Evolutionary conservation across 2,888 invertebrate species (phyloP), one percentile per base, ranked within the genome.

Genomic region (Amiota communis): DNA sequence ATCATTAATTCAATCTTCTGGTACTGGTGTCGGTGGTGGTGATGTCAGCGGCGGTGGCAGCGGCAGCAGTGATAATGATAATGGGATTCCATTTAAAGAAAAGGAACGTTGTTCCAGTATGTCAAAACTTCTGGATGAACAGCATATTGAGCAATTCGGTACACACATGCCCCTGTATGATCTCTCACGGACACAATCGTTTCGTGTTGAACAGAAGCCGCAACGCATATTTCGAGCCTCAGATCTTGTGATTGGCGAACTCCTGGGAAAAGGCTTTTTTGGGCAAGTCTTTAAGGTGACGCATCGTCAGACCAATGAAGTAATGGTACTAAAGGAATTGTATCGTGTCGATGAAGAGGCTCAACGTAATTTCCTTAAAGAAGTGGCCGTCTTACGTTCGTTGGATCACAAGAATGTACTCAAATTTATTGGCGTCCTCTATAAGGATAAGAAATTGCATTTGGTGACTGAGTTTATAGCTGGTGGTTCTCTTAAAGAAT

Each of bases 301-400:
- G 0, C 97, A 98, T 87, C 93, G 95, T 70, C 94, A 95, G 80
- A 97, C 97, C 0, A 94, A 94, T 78, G 98, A 98, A 90, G 95
- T 97, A 63, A 98, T 98, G 97, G 98, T 98, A 80, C 92, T 98
- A 59, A 98, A 98, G 87, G 97, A 98, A 87, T 91, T 98, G 72
- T 96, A 97, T 90, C 92, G 97, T 72, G 96, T 98, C 23, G 98
- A 98, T 87, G 98, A 97, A 87, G 97, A 96, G 84, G 98, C 98
- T 1, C 97, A 98, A 89, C 94, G 95, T 83, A 97, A 96, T 90
- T 98, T 98, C 88, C 91, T 98, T 51, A 97, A 98, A 90, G 98
- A 98, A 93, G 97, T 97, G 72, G 98, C 98, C 3, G 97, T 98
- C 46, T 91, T 98, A 57, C 93, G 98, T 13, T 96, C 96, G 63